Base-by-base conservation (phyloP, 2,797 vertebrate species). In the Pteropus rufus region DNA sequence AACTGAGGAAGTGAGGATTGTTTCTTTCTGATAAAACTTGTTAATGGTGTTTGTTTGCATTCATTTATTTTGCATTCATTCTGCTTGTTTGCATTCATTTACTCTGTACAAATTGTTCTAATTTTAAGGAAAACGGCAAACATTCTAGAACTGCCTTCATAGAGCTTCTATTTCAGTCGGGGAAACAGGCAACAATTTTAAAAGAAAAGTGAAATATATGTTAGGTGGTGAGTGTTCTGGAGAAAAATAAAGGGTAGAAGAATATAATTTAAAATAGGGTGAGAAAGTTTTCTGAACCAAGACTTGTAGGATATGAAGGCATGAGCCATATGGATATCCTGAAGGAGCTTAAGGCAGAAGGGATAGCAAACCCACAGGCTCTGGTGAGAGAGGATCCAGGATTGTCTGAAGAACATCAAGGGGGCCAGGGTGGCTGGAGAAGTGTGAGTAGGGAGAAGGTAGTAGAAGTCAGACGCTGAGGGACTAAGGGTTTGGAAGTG, bases 81-180 rank as follows among this genome's bases (percentile, higher is more conserved):
- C 31, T 90, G 23, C 62, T 46, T 49, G 6, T 62, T 39, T 23
- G 72, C 54, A 6, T 81, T 79, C 41, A 34, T 31, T 24, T 85
- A 10, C 58, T 93, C 62, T 23, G 7, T 56, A 44, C 31, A 84
- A 49, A 46, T 0, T 85, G 9, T 36, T 91, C 34, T 86, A 6
- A 26, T 92, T 92, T 73, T 83, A 44, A 89, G 64, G 19, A 73
- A 72, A 95, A 67, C 6, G 19, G 11, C n/a, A 31, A 56, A 36
- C 11, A 31, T 83, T 67, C 31, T 65, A 31, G n/a, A 90, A 34
- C 31, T 46, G n/a, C 52, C 56, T 46, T 95, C 15, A 39, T 15
- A 58, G 82, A 91, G 3, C 24, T 58, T 79, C 14, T 93, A 1
- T 70, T 92, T 90, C 36, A 84, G 62, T 81, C 4, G 6, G 7